Evolutionary conservation across 2,888 invertebrate genomes (phyloP).

Genomic region (Dysmachus trigonus): DNA sequence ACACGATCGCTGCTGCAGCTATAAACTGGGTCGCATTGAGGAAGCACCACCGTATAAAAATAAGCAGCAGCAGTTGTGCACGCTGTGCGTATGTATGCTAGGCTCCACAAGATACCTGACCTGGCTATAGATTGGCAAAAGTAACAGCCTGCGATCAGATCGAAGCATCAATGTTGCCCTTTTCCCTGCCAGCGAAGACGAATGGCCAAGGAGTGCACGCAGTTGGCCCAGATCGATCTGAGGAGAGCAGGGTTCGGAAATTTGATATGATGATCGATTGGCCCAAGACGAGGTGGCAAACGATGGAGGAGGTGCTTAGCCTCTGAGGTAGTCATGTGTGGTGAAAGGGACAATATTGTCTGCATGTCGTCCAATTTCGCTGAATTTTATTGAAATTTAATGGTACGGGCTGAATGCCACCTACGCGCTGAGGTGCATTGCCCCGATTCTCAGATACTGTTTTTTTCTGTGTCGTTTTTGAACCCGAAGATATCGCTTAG

Average conservation of each 20-base stretch:
- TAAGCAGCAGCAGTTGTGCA: not conserved
- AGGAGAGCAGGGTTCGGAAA: not conserved
- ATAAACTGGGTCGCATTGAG: conserved; percentile 26
- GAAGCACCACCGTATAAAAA: not conserved
- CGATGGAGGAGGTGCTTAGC: not conserved
- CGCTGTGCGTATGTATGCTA: not conserved
- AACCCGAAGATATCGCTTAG: not conserved
- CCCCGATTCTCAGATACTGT: not conserved
- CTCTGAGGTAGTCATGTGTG: not conserved
- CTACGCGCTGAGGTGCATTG: not conserved
- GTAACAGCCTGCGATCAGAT: conserved; percentile 28
- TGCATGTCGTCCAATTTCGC: not conserved
- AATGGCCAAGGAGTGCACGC: conserved; percentile 1
- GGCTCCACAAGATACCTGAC: conserved; percentile 28
- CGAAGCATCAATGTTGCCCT: not conserved
- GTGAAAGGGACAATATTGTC: not conserved
- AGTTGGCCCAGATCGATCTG: conserved; percentile 11
- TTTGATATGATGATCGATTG: conserved; percentile 18
- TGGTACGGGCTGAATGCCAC: not conserved
- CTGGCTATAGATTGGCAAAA: conserved; percentile 9
- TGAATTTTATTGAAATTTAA: not conserved
- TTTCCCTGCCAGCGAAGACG: not conserved
- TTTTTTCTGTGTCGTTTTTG: not conserved
- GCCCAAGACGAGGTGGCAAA: not conserved
- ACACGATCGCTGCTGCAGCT: conserved; percentile 27